phyloP scores from a whole-genome alignment of 2,113 vertebrate genomes.

The Tor tambroides region DNA sequence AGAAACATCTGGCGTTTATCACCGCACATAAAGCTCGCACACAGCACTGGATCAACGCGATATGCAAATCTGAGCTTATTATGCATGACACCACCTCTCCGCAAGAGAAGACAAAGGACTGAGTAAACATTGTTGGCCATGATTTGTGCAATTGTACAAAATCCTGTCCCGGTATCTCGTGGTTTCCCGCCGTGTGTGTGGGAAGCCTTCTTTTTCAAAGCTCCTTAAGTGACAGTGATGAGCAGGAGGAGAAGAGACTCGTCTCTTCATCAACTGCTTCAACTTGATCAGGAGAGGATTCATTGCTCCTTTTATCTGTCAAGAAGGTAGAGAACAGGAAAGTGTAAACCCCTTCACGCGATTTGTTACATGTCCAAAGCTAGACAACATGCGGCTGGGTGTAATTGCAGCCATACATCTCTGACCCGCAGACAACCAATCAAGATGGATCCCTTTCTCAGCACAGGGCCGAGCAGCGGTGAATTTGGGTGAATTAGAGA shows the following conservation, averaged over 20 bases:
- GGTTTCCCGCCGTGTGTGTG: background rate
- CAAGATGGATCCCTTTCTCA: slow-evolving; percentile 69
- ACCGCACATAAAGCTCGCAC: slow-evolving; percentile 35
- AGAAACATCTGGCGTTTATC: slow-evolving; percentile 61
- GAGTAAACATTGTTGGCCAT: background rate
- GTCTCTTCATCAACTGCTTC: slow-evolving; percentile 16
- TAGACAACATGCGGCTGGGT: slow-evolving; percentile 65
- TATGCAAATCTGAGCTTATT: slow-evolving; percentile 48
- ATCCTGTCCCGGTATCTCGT: background rate
- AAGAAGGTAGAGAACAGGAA: slow-evolving; percentile 62
- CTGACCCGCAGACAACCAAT: slow-evolving; percentile 73
- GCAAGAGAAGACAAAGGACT: background rate
- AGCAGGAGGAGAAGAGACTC: slow-evolving; percentile 62
- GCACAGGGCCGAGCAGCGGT: slow-evolving; percentile 61
- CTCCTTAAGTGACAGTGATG: slow-evolving; percentile 72
- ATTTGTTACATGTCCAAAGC: slow-evolving; percentile 74
- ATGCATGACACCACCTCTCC: slow-evolving; percentile 23
- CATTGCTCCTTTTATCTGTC: slow-evolving; percentile 70
- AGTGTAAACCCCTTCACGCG: slow-evolving; percentile 75
- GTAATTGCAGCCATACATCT: slow-evolving; percentile 77
- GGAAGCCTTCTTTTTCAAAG: slow-evolving; percentile 39
- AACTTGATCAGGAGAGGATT: slow-evolving; percentile 61
- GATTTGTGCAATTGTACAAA: slow-evolving; percentile 30
- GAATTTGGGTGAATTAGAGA: slow-evolving; percentile 70
- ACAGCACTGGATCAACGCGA: slow-evolving; percentile 35